These are phyloP conservation scores for Drosophila busckii DNA, from an alignment of 1,140 invertebrate species.

Conservation along the genomic window DNA sequence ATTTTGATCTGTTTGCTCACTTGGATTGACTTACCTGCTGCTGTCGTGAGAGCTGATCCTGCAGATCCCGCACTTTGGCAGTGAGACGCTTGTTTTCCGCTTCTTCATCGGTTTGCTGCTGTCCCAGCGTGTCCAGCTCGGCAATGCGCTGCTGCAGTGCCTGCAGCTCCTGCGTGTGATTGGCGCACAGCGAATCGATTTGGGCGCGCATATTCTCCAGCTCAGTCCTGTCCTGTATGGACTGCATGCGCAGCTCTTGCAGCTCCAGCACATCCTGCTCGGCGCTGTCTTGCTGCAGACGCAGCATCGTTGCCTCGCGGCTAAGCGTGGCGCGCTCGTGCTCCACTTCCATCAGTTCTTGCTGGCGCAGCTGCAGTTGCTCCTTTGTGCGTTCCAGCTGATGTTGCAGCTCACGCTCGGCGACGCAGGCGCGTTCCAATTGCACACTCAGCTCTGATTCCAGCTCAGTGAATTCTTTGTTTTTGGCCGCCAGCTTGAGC, in stretches of 20 bases:
- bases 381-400: constrained; percentile 80
- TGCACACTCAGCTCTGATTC: constrained; percentile 83
- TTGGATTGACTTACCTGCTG: too few relatives aligned
- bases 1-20: too few relatives aligned
- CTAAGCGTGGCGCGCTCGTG: constrained; percentile 48
- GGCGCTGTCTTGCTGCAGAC: constrained; percentile 70
- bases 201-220: constrained; percentile 70
- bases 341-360: constrained; percentile 79
- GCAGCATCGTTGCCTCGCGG: constrained; percentile 59
- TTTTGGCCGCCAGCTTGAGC: constrained; percentile 79
- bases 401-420: constrained; percentile 80
- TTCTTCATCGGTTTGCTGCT: constrained; percentile 77
- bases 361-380: constrained; percentile 79
- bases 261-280: constrained; percentile 69
- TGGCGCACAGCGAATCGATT: constrained; percentile 60
- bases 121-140: constrained; percentile 67
- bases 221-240: constrained; percentile 73
- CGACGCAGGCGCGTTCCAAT: constrained; percentile 81
- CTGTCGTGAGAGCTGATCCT: constrained; percentile 64
- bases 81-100: constrained; percentile 74
- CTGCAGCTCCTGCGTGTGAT: constrained; percentile 66
- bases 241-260: constrained; percentile 76
- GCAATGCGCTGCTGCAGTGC: constrained; percentile 65
- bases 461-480: constrained; percentile 81
- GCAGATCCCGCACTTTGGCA: constrained; percentile 63